Evolutionary conservation across 2,113 vertebrate genomes (phyloP), one percentile per base, ranked within the genome.

Genomic region (Microcebus tavaratra): DNA sequence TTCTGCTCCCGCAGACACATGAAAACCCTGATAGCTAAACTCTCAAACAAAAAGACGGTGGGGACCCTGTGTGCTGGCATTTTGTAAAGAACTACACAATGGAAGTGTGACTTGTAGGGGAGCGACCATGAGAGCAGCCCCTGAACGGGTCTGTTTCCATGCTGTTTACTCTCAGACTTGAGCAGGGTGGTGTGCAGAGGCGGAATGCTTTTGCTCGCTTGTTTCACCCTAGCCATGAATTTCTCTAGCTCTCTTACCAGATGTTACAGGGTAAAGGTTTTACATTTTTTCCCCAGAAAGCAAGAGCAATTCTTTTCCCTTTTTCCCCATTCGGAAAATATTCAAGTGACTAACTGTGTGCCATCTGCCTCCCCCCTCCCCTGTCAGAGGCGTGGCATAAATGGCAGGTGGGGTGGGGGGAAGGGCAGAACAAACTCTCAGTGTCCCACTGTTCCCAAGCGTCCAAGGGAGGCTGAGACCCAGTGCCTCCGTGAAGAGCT

Each of bases 41-140:
- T 65, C 34, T 80, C 15, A 14, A 67, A 31, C 48, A 15, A 29
- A 75, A 61, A 21, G 76, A 11, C 2, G 53, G 70, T 11, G 31
- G 1, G n/a, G 75, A 14, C 12, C 23, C 45, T 82, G 27, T 27
- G 45, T 27, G 29, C 1, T 48, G 90, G 27, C 53, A 31, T 25
- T 42, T 50, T 65, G 48, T 21, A 42, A 50, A 67, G 36, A 92
- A 5, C 23, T 4, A 20, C 23, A 5, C 42, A 0, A 8, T 6
- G 6, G 34, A 53, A 21, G 31, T 10, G 89, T 12, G 42, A 36
- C 59, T 8, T 1, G 2, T 11, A 14, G 53, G 42, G 36, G 61
- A 31, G 92, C 8, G 17, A 27, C 5, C 4, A 3, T 0, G 0
- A 21, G 34, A 5, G 11, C 0, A 1, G 9, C 20, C 5, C 29